A percentile compares a stretch with the other conserved stretches of the same genome.
These are phyloP conservation scores for Sorex araneus DNA, from an alignment of 2,113 vertebrate species.

Conservation along the genomic window DNA sequence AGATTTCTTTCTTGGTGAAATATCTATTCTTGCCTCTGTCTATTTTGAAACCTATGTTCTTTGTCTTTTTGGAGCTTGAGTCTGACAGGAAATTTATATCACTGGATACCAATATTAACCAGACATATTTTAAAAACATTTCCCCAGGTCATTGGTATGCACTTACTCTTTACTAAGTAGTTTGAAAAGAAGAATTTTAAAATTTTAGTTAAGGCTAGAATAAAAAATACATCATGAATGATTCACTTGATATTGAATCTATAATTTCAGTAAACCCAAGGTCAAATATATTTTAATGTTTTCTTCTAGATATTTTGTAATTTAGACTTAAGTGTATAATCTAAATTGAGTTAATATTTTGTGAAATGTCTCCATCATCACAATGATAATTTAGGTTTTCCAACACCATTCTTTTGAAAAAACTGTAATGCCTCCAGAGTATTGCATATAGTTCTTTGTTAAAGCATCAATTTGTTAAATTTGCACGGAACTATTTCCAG, in stretches of 20 bases:
- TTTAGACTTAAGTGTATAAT: not conserved
- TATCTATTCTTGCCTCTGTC: not conserved
- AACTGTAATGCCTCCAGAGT: not conserved
- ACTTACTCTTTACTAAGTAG: no score
- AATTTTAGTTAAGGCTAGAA: no score
- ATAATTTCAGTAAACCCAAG: not conserved
- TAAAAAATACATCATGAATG: not conserved
- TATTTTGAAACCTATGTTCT: not conserved
- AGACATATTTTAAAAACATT: constrained; percentile 26
- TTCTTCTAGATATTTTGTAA: constrained; percentile 10
- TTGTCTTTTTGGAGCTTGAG: not conserved
- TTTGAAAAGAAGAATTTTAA: no score
- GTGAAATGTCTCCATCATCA: not conserved
- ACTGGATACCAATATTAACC: not conserved
- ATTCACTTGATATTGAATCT: not conserved
- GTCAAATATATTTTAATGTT: not conserved
- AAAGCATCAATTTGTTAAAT: not conserved
- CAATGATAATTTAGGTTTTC: not conserved
- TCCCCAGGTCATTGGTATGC: not conserved
- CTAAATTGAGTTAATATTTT: constrained; percentile 12
- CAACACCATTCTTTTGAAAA: constrained; percentile 20
- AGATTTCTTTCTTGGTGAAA: not conserved
- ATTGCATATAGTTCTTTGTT: constrained; percentile 3
- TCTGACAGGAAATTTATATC: constrained; percentile 28
- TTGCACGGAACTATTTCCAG: not conserved